A percentile compares a stretch with the other conserved stretches of the same genome.
phyloP scores from a whole-genome alignment of 2,888 invertebrate genomes.

The Sipha maydis region DNA sequence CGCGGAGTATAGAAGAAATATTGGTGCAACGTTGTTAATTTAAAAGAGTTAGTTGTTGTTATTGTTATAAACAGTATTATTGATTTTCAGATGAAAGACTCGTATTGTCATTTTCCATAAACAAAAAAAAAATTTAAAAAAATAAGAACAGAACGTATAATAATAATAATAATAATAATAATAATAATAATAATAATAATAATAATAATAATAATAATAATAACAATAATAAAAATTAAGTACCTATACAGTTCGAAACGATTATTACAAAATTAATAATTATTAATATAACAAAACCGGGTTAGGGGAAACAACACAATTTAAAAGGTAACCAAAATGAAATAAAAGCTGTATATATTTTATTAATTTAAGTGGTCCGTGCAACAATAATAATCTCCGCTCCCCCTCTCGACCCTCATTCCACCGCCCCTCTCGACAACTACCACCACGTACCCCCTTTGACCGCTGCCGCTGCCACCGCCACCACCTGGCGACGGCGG shows the following conservation, averaged over 20 bases:
- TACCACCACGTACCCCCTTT: background rate
- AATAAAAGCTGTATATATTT: background rate
- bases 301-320: background rate
- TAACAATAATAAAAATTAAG: background rate
- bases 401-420: background rate
- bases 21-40: background rate
- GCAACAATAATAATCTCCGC: background rate
- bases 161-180: background rate
- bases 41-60: background rate
- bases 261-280: background rate
- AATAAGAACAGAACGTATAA: background rate
- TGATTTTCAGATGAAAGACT: background rate
- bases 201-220: background rate
- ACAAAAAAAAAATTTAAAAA: background rate
- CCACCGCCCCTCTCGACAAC: no score
- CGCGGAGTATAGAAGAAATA: background rate
- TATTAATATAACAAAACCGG: background rate
- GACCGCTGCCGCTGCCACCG: background rate
- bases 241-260: background rate
- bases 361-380: slow-evolving; percentile 1
- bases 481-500: background rate
- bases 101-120: background rate
- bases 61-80: background rate
- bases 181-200: background rate
- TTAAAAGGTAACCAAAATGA: background rate